Evolutionary conservation across 92 coral and sea anemone species (phyloP), one percentile per base, ranked within the genome.

Genomic region (Anthopleura xanthogrammica): DNA sequence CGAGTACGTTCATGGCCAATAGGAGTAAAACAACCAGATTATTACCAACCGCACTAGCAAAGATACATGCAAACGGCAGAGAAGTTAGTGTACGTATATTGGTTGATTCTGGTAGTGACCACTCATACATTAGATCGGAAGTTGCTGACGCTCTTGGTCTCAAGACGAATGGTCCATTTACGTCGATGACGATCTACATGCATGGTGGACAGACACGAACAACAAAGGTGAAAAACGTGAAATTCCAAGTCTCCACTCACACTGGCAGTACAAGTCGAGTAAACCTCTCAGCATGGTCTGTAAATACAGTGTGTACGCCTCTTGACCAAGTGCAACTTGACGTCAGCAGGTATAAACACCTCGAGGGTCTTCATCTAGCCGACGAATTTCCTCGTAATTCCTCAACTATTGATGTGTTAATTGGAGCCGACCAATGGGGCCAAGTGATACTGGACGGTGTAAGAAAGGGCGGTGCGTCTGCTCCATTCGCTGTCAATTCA

Each of bases 91-190:
- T 85, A 7, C 83, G 88, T n/a, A 52, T 79, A 10, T 52, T 85
- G 73, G 55, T 85, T 48, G 88, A 85, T 50, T 58, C 52, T 68
- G 88, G 88, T n/a, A 62, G 77, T 52, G 78, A 85, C 3, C 70
- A 85, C 19, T 39, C 88, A 0, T 79, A 78, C 76, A 85, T 85
- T 6, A 46, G 84, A 2, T 3, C 13, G 19, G 80, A 72, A 68
- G 71, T 85, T 10, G 80, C 66, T 7, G 73, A 85, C 12, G 55
- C 88, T 3, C 48, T 85, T 1, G 11, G 57, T 7, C 7, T 85
- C 79, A 8, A 13, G 50, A 9, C 41, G 6, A 57, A 55, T 22
- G 85, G 57, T 5, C 75, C 78, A 56, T 16, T 80, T 1, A 79
- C 39, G 29, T 43, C 86, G 41, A 79, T 85, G 84, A 85, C 83